Base-by-base conservation (phyloP, 2,113 vertebrate genomes). In the Addax nasomaculatus region DNA sequence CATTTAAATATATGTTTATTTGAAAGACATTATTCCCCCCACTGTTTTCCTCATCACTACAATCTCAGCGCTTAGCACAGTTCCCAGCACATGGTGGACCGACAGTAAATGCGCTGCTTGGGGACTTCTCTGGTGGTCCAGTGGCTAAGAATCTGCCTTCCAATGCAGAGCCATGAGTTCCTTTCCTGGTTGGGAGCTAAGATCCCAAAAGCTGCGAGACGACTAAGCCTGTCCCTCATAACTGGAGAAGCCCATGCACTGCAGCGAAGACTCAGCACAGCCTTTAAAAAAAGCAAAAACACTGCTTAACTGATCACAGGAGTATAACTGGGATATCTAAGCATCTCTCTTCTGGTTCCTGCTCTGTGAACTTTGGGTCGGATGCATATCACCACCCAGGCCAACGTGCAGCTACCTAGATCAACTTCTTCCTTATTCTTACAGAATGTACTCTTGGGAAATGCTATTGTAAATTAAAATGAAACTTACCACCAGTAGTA, bases 351-450 rank as follows among this genome's bases (percentile, higher is more conserved):
- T 57, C n/a, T 27, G 21, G 67, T 43, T 84, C 36, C 57, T 84
- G 6, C 17, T 60, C 70, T 94, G 62, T 88, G 67, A 16, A 57
- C 53, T 64, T 25, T 47, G 39, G 53, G 13, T 67, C 43, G 5
- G 30, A 78, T 36, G 33, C 36, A 19, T 49, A 58, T 30, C 30
- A 73, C 36, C 27, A 70, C 11, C 49, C 30, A 90, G 51, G 36
- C n/a, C 36, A 64, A 43, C 5, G 36, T 47, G 60, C 27, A 47
- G n/a, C 57, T 45, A 36, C 78, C 2, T 67, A 29, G 11, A 84
- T 84, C 92, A 92, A 13, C 47, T 70, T 88, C 81, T 64, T 83
- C 6, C 62, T 58, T 78, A 36, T 78, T 30, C 19, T 81, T 91
- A 7, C 12, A 57, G 80, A 94, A 29, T 13, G 29, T 8, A 39